Evolutionary conservation across 2,113 vertebrate genomes (phyloP), one percentile per base, ranked within the genome.

Genomic region (Oncorhynchus clarkii): DNA sequence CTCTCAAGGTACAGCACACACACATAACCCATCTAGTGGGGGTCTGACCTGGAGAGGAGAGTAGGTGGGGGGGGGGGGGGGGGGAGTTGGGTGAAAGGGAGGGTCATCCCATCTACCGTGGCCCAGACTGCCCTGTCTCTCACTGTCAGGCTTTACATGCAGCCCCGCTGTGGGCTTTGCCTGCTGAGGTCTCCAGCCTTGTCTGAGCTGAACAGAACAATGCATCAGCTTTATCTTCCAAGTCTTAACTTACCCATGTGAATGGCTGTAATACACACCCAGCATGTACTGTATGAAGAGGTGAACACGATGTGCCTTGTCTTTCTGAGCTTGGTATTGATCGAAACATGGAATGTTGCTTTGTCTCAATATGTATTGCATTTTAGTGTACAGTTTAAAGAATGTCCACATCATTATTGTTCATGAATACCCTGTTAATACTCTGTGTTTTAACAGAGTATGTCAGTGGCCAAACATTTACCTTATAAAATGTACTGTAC

Each of bases 1-100:
- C 96, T 1, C 96, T 99, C 72, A 99, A 99, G 97, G 98, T 99
- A 95, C 81, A 68, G 75, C 54, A 77, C 76, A 45, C 39, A 11
- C 39, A 45, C 9, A 45, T 45, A 39, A 8, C 39, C 7, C 39
- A 39, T 39, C 39, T 39, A 9, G 8, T 39, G 39, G 14, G 12
- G 66, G 66, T 13, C 14, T 27, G 39, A 39, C 39, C 39, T 6
- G 73, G 45, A 34, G 1, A 14, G 27, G 4, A 18, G 67, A 31
- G 12, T 29, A 45, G 9, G 24, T 2, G 14, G 18, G 66, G 64
- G 5, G 24, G 5, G 14, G 18, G 66, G 64, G 24, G 5, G 14
- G 18, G 66, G 64, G 5, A 27, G 22, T 22, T 27, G 2, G 29
- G 7, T 20, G 67, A 22, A 57, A 39, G 64, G 69, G 74, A n/a